Evolutionary conservation across 2,888 invertebrate genomes (phyloP), one percentile per base, ranked within the genome.

Genomic region (Caenorhabditis sp.): DNA sequence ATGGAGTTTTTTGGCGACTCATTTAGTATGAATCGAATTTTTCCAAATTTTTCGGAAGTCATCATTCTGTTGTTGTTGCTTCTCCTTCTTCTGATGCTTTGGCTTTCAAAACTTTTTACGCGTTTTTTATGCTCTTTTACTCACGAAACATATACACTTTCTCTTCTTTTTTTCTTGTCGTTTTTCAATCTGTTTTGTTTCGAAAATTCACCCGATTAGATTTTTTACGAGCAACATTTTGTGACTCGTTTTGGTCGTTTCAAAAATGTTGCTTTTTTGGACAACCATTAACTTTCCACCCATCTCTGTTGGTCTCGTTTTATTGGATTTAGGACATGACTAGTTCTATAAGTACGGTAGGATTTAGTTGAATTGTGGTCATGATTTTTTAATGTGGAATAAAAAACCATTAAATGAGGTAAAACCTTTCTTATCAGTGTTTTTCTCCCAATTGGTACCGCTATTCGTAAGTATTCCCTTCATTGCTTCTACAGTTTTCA

Each of bases 121-220:
- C 43, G 43, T 43, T 43, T 43, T 43, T 43, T 43, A 43, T 43
- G 43, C 43, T 43, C 43, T 43, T 43, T 43, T 43, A 43, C 43
- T 14, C 43, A 43, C 43, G 14, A 43, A 17, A 43, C 43, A 17
- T 43, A 43, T 43, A 43, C 43, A 43, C 17, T 43, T 43, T 43
- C 43, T 43, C 43, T 14, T 43, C 43, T 43, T 43, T 43, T 36
- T 43, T 43, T 43, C 17, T 43, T 43, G 43, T 17, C 31, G 31
- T 31, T 31, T 31, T 43, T 43, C 43, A 43, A 43, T 43, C 43
- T 43, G 43, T 43, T 43, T 43, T 43, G 43, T 43, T 43, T 43
- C 43, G 43, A 43, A 43, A 43, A 43, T 43, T 43, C 43, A 43
- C 14, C 17, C 43, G 12, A 43, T 43, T 43, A 43, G 43, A 43